Conservation (phyloP, 1,140 invertebrate species). For the Aphaenogaster floridana region DNA sequence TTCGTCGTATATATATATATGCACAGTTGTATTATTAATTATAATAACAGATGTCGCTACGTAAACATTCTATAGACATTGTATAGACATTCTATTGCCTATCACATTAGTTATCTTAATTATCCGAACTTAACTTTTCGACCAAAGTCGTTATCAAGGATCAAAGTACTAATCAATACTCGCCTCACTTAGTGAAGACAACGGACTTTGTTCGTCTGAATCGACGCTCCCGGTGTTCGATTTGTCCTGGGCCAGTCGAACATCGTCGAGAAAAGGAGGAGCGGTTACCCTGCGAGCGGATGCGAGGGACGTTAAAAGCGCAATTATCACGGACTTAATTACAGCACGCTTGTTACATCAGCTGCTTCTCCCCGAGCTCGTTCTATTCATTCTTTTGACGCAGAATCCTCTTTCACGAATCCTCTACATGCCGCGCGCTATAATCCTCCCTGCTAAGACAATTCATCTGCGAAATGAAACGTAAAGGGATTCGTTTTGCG, state of each 20-base stretch:
- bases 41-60: background rate
- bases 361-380: slow-evolving; percentile 34
- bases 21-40: background rate
- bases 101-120: background rate
- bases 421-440: slow-evolving; percentile 31
- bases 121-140: background rate
- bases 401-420: slow-evolving; percentile 25
- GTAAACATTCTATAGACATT: too few relatives aligned
- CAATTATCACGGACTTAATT: slow-evolving; percentile 74
- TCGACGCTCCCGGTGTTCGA: background rate
- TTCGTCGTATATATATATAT: background rate
- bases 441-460: slow-evolving; percentile 44
- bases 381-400: slow-evolving; percentile 49
- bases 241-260: slow-evolving; percentile 47
- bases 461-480: slow-evolving; percentile 51
- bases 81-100: background rate
- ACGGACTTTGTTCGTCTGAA: slow-evolving; percentile 61
- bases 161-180: slow-evolving; percentile 69
- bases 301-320: slow-evolving; percentile 68
- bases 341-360: slow-evolving; percentile 72
- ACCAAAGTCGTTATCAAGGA: slow-evolving; percentile 55
- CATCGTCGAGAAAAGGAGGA: slow-evolving; percentile 20
- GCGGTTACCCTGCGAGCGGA: too few relatives aligned
- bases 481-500: slow-evolving; percentile 33
- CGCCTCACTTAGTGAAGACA: slow-evolving; percentile 52